A percentile compares a stretch with the other conserved stretches of the same genome.
Conservation (phyloP, 2,113 vertebrate species). For the Muntiacus muntjak region DNA sequence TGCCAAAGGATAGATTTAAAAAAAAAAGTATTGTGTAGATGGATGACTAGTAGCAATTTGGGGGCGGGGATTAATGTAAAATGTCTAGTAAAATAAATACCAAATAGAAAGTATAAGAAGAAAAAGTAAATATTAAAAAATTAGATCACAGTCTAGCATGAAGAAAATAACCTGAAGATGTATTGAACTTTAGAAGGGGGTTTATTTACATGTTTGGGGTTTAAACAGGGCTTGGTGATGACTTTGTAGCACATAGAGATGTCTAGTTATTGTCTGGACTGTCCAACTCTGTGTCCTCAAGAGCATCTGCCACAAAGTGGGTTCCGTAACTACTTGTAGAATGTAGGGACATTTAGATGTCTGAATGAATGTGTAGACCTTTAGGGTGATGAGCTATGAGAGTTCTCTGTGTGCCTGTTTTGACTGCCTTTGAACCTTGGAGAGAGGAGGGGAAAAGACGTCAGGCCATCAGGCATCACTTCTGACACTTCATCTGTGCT, state of each 20-base stretch:
- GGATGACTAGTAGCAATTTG: background rate
- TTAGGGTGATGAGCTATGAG: too few relatives aligned
- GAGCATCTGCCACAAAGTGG: rapidly evolving
- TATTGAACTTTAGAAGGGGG: background rate
- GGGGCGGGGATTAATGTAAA: background rate
- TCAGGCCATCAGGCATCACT: rapidly evolving
- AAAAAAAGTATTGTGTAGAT: background rate
- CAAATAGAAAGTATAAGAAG: background rate
- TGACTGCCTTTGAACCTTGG: too few relatives aligned
- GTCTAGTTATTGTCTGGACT: background rate
- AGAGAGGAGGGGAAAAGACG: background rate
- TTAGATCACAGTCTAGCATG: background rate
- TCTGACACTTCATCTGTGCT: background rate
- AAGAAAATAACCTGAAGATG: background rate
- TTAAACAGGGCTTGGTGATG: background rate
- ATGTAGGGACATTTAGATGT: too few relatives aligned
- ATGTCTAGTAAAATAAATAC: background rate
- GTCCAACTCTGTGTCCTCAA: background rate
- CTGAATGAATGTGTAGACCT: too few relatives aligned
- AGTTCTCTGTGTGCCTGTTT: too few relatives aligned
- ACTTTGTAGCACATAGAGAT: rapidly evolving
- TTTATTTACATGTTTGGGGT: background rate
- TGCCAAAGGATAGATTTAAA: background rate
- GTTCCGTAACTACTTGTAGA: background rate
- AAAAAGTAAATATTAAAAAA: background rate